Percentiles rank a stretch among this genome's conserved stretches.
Conservation (phyloP, 2,888 invertebrate genomes). For the Noctua janthe region DNA sequence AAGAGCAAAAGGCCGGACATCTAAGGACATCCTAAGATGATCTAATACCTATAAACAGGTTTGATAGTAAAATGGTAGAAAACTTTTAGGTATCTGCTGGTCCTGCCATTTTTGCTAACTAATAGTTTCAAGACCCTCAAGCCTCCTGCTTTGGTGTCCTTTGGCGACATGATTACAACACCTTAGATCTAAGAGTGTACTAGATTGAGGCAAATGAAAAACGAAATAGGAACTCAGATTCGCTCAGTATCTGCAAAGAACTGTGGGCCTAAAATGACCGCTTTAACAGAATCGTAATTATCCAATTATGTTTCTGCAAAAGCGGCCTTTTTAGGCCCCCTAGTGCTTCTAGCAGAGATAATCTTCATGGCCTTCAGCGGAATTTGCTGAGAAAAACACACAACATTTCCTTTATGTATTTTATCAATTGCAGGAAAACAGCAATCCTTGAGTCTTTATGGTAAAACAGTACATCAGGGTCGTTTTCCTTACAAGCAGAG, state of each 20-base stretch:
- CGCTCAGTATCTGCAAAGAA: neutral
- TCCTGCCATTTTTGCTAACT: neutral
- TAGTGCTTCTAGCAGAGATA: neutral
- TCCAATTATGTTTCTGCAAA: neutral
- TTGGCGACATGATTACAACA: neutral
- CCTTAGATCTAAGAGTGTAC: neutral
- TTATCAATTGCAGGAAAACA: constrained; percentile 49
- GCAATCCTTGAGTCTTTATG: constrained; percentile 37
- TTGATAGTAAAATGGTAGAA: neutral
- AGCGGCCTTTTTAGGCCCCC: neutral
- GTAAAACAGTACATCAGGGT: constrained; percentile 22
- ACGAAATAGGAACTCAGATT: neutral
- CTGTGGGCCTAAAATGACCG: neutral
- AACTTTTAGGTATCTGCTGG: neutral
- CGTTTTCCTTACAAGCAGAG: constrained; percentile 68
- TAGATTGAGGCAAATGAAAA: neutral
- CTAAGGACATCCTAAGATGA: neutral
- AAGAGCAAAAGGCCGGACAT: neutral
- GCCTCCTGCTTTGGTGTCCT: neutral
- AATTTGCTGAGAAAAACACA: constrained; percentile 26
- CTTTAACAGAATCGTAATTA: neutral
- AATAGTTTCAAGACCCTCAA: neutral
- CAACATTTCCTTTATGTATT: constrained; percentile 8
- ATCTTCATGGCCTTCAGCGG: neutral
- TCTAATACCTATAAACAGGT: neutral